Conservation (phyloP, 2,113 vertebrate genomes). For the Silurus meridionalis region DNA sequence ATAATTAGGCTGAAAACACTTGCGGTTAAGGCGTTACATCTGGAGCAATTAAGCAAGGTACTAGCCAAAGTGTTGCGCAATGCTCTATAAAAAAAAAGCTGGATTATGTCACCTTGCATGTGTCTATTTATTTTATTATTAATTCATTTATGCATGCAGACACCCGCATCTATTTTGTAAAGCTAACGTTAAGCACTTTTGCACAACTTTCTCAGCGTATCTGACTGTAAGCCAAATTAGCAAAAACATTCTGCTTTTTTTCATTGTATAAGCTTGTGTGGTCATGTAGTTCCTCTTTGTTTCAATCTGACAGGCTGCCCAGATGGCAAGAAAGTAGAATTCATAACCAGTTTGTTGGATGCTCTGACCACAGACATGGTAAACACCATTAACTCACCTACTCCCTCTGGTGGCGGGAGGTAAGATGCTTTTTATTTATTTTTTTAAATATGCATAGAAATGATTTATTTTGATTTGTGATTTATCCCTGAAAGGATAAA, state of each 20-base stretch:
- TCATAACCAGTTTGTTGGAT: conserved; percentile 95
- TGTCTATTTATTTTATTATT: conserved; percentile 53
- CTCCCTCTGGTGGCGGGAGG: conserved; percentile 94
- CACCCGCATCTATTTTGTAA: not conserved
- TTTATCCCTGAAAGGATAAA: too few species aligned
- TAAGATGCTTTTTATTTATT: conserved; percentile 70
- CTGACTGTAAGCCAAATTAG: not conserved
- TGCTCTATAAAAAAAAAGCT: conserved; percentile 70
- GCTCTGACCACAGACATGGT: conserved; percentile 99
- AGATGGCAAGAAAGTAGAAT: conserved; percentile 95
- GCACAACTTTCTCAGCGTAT: not conserved
- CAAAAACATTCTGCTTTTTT: conserved; percentile 17
- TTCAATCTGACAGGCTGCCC: conserved; percentile 83
- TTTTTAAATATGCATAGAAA: not conserved
- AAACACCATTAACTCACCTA: conserved; percentile 94
- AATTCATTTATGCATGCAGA: conserved; percentile 38
- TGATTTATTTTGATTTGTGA: too few species aligned
- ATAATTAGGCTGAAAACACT: conserved; percentile 69
- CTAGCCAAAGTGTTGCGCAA: conserved; percentile 71
- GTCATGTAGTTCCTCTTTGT: not conserved
- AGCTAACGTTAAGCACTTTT: not conserved
- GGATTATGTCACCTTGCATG: conserved; percentile 55
- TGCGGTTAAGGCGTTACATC: conserved; percentile 69
- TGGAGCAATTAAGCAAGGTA: conserved; percentile 69
- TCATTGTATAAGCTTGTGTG: conserved; percentile 1